Conservation (phyloP, 2,113 vertebrate genomes). For the Pelecanoides urinatrix region DNA sequence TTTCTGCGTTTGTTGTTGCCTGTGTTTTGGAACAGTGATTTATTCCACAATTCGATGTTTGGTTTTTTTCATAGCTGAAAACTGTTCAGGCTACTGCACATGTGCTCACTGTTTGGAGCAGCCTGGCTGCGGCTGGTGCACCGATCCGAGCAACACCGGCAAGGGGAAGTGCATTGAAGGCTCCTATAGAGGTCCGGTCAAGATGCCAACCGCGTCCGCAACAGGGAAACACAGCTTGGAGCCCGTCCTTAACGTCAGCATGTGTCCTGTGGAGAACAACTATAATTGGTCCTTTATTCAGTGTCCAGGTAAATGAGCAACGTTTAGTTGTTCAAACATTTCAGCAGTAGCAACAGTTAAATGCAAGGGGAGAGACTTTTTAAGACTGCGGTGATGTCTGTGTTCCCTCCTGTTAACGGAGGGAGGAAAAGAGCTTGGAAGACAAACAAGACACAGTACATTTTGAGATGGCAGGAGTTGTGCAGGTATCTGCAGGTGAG, state of each 20-base stretch:
- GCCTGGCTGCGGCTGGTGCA: conserved; percentile 96
- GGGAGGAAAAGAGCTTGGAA: not conserved
- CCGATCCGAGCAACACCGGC: conserved; percentile 92
- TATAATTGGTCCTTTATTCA: conserved; percentile 98
- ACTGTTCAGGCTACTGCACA: conserved; percentile 94
- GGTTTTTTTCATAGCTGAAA: conserved; percentile 80
- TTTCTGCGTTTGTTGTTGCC: rapidly evolving
- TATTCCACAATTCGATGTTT: not conserved
- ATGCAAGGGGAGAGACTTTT: not conserved
- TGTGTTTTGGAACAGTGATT: not conserved
- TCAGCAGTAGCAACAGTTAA: rapidly evolving
- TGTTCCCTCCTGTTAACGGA: not conserved
- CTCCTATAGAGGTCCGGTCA: conserved; percentile 88
- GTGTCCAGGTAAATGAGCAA: conserved; percentile 83
- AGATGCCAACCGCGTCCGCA: conserved; percentile 66
- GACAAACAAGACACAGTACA: too few relatives aligned
- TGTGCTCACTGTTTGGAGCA: conserved; percentile 94
- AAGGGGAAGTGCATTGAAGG: conserved; percentile 93
- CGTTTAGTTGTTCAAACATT: rapidly evolving
- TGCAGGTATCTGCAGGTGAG: not conserved
- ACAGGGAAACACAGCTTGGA: conserved; percentile 72
- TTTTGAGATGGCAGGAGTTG: not conserved
- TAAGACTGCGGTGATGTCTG: not conserved
- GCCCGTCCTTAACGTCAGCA: conserved; percentile 86
- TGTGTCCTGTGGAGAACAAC: conserved; percentile 82